Evolutionary conservation across 2,113 vertebrate genomes (phyloP), one percentile per base, ranked within the genome.

Genomic region (Eclectus roratus): DNA sequence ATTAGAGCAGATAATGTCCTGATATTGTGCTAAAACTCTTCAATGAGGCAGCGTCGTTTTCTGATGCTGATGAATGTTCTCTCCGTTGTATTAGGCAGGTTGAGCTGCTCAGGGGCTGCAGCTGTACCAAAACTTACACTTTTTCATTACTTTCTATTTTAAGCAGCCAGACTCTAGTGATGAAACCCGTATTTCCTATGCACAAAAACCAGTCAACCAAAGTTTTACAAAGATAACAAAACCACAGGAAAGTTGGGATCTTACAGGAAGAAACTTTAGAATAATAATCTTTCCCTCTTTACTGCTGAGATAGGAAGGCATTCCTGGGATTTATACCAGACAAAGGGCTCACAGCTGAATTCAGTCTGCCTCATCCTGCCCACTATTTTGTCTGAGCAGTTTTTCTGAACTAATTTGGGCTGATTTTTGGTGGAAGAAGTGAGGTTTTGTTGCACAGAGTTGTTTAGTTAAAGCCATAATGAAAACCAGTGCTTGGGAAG

Each of bases 21-120:
- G 72, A 33, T 47, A 13, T 6, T 25, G 11, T 68, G 82, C 63
- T 73, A 8, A 78, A 80, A 80, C 35, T 20, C 31, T 60, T 6
- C 28, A 24, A 9, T 2, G 50, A 64, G 46, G 8, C 5, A 5
- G 28, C 3, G 21, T 23, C 0, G 0, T 27, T 80, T 72, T 7
- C 66, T 55, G 61, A 13, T 31, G 60, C 43, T 55, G 37, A 37
- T 37, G 64, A 74, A 46, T 7, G 25, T 55, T 46, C 39, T 68
- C 31, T 55, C 35, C 3, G 16, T 31, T 71, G 19, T 11, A 11
- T 18, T 66, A 89, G 78, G 85, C 29, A 4, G 15, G 66, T 72
- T 83, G 73, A 72, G 44, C 27, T 69, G 31, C 55, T 89, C 63
- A 23, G 81, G 29, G 64, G 15, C 61, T 49, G n/a, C 13, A 35